phyloP scores from a whole-genome alignment of 2,888 invertebrate species.

The Glaucopsyche alexis region DNA sequence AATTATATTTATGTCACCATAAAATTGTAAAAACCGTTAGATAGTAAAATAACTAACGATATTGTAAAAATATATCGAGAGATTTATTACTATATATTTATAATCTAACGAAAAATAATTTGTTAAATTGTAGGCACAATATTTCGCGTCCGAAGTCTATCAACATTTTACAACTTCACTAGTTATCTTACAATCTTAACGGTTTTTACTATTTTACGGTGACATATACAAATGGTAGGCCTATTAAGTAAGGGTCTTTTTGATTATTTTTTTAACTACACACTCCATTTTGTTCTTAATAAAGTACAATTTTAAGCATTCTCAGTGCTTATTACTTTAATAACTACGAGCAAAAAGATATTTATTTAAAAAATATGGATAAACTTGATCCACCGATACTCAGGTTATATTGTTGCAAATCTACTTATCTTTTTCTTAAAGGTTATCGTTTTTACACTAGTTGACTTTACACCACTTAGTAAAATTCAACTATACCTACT shows the following conservation, averaged over 20 bases:
- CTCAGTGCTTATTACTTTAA: not conserved
- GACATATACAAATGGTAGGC: not conserved
- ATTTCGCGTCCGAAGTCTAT: too few relatives aligned
- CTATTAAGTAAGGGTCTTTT: not conserved
- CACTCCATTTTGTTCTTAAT: not conserved
- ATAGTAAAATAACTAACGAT: too few relatives aligned
- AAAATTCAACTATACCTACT: not conserved
- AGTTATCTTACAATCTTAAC: too few relatives aligned
- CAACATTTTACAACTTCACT: too few relatives aligned
- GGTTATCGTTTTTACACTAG: not conserved
- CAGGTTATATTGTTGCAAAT: not conserved
- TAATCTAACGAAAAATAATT: too few relatives aligned
- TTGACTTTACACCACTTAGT: not conserved
- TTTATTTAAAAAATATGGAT: not conserved
- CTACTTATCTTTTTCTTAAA: not conserved
- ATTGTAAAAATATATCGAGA: too few relatives aligned
- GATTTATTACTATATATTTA: too few relatives aligned
- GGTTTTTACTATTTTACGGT: too few relatives aligned
- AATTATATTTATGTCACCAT: too few relatives aligned
- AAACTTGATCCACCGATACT: not conserved
- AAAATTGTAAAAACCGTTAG: too few relatives aligned
- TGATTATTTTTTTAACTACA: not conserved
- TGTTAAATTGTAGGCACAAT: too few relatives aligned
- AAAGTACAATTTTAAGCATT: not conserved
- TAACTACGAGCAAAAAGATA: not conserved